Conservation (phyloP, 2,797 vertebrate species). For the Tachyglossus aculeatus region DNA sequence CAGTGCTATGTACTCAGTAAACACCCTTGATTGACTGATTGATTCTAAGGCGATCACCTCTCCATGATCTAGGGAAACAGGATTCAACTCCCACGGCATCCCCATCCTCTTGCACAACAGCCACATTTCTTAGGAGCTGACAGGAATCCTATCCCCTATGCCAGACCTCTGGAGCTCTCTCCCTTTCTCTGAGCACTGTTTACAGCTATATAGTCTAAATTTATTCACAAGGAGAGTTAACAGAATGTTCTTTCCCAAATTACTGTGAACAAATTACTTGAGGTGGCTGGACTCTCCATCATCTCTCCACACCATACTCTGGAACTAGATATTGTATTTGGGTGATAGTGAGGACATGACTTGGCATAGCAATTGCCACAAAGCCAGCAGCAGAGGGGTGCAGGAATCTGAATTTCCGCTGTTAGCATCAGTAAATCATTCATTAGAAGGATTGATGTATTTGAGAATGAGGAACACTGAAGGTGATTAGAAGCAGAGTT, state of each 20-base stretch:
- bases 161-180: not conserved
- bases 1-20: too few relatives aligned
- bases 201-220: not conserved
- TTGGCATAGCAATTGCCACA: conserved; percentile 33
- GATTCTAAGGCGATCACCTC: too few relatives aligned
- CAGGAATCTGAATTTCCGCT: not conserved
- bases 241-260: conserved; percentile 18
- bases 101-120: not conserved
- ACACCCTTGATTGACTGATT: too few relatives aligned
- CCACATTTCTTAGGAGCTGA: not conserved
- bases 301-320: not conserved
- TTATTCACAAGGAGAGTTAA: conserved; percentile 10
- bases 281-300: conserved; percentile 4
- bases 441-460: conserved; percentile 28
- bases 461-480: conserved; percentile 11
- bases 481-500: conserved; percentile 47
- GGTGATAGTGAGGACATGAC: conserved; percentile 22
- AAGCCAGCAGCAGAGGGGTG: not conserved
- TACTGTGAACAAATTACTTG: not conserved
- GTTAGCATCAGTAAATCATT: conserved; percentile 30
- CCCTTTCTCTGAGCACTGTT: not conserved
- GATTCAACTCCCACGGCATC: not conserved
- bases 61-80: too few relatives aligned
- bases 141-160: not conserved
- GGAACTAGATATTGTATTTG: conserved; percentile 20